Evolutionary conservation across 2,113 vertebrate genomes (phyloP).

Genomic region (Dolichallabes microphthalmus): DNA sequence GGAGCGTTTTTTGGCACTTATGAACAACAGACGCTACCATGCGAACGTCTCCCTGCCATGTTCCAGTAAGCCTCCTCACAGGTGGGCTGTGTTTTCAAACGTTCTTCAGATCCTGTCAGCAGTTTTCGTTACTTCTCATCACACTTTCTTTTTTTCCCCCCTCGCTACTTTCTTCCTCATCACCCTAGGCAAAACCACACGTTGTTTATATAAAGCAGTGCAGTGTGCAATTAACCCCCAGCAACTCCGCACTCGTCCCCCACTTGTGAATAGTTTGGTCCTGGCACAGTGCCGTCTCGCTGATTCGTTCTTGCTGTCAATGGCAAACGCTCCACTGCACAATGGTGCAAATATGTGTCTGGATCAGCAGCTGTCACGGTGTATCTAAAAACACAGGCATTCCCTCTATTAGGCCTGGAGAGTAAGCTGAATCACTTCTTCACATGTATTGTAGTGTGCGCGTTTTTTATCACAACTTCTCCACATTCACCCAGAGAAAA

Average conservation of each 20-base stretch:
- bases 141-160: too few species aligned
- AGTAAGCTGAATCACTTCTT: background rate
- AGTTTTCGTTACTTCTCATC: background rate
- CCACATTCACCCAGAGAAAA: background rate
- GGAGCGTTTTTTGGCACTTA: background rate
- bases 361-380: conserved; percentile 7
- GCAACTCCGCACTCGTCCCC: background rate
- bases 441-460: background rate
- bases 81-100: conserved; percentile 30
- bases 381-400: background rate
- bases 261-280: background rate
- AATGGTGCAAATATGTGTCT: conserved; percentile 8
- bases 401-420: background rate
- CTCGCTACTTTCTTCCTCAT: background rate
- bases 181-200: conserved; percentile 32
- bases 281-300: background rate
- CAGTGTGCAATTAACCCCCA: conserved; percentile 41
- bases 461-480: background rate
- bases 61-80: conserved; percentile 29
- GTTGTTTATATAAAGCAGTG: conserved; percentile 45
- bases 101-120: conserved; percentile 10
- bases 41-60: conserved; percentile 3
- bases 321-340: background rate
- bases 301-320: background rate
- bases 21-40: conserved; percentile 32